Evolutionary conservation across 2,797 vertebrate genomes (phyloP).

Genomic region (Fundulus diaphanus): DNA sequence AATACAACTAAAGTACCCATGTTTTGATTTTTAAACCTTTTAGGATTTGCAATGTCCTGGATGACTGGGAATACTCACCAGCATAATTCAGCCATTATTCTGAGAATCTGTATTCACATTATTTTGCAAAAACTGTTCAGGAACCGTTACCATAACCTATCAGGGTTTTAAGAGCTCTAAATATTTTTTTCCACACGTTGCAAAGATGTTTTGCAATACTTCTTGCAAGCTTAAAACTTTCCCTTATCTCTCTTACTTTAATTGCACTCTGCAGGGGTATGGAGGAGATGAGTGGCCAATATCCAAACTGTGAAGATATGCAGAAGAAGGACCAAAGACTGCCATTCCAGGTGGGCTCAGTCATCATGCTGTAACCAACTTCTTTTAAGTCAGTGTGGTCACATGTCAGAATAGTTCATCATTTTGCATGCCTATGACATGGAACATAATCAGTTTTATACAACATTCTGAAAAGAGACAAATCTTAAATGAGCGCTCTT

Average conservation of each 20-base stretch:
- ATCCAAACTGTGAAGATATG: slow-evolving; percentile 64
- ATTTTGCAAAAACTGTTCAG: background rate
- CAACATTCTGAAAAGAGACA: background rate
- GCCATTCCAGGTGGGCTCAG: slow-evolving; percentile 74
- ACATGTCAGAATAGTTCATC: background rate
- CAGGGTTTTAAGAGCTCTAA: background rate
- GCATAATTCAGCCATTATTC: background rate
- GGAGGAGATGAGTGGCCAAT: slow-evolving; percentile 57
- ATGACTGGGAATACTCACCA: too few species aligned
- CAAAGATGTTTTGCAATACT: background rate
- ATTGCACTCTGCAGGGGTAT: slow-evolving; percentile 60
- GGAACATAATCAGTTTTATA: background rate
- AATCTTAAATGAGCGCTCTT: background rate
- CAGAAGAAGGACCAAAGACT: slow-evolving; percentile 72
- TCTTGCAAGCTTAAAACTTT: background rate
- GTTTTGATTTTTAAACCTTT: too few species aligned
- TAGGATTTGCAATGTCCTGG: too few species aligned
- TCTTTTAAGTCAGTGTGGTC: too few species aligned
- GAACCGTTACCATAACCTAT: background rate
- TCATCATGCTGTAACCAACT: background rate
- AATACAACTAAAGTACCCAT: too few species aligned
- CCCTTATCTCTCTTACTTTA: background rate
- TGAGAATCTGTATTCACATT: background rate
- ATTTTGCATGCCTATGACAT: background rate
- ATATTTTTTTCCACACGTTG: background rate